Evolutionary conservation across 2,888 invertebrate genomes (phyloP), one percentile per base, ranked within the genome.

Genomic region (Dicycla oo): DNA sequence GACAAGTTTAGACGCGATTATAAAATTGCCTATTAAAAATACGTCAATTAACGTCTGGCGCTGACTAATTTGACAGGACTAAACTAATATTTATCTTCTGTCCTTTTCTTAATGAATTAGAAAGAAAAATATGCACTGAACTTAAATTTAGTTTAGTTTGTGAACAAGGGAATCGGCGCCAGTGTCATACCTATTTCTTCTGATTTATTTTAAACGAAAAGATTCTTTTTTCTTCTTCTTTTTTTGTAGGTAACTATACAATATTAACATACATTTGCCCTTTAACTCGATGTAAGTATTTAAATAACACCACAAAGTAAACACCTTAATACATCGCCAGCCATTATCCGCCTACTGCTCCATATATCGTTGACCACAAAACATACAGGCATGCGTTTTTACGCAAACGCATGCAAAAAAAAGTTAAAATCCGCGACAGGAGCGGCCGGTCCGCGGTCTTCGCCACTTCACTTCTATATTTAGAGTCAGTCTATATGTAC

Each of bases 401-500:
- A 62, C 65, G 57, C 63, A 73, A 83, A 76, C 40, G 61, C 71
- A 66, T 78, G 69, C 54, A 83, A 85, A 85, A 84, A n/a, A 84
- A 80, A 76, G 71, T 75, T 76, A 58, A 75, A 85, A 84, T 84
- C 80, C 75, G 82, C 82, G 78, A 86, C 80, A 77, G 70, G 72
- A 72, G 69, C 76, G 80, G 79, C 72, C 75, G 67, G 78, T 73
- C 56, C 73, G 64, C 78, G 76, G 64, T 81, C 72, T 78, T 83
- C 74, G 68, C 71, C 82, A 82, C 77, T 83, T 78, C 82, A 64
- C 60, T 73, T 75, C 85, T 87, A 87, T 87, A 86, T 87, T 86
- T 87, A 87, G 86, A 77, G 69, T 40, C 74, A 63, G 75, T 26
- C 64, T 83, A 74, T 86, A 83, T 63, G 80, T 76, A 77, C 76